Conservation (phyloP, 2,797 vertebrate genomes). For the Oophaga sylvatica region DNA sequence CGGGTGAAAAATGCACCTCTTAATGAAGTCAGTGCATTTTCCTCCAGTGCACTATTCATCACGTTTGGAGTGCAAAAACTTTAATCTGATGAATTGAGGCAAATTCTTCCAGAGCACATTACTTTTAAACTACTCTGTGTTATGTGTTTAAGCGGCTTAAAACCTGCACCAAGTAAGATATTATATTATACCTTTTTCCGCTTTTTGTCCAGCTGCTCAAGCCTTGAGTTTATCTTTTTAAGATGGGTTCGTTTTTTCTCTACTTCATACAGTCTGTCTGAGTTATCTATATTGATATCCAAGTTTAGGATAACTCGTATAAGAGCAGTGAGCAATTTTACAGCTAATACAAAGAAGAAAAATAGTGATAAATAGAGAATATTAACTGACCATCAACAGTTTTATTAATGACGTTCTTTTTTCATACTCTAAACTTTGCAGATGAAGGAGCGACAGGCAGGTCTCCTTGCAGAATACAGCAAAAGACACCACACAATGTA, state of each 20-base stretch:
- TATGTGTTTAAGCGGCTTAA: background rate
- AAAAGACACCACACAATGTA: background rate
- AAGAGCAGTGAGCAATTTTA: slow-evolving; percentile 87
- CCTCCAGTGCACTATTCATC: too few species aligned
- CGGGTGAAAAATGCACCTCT: too few species aligned
- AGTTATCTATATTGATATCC: slow-evolving; percentile 80
- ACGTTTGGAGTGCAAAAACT: too few species aligned
- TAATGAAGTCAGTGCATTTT: too few species aligned
- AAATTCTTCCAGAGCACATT: too few species aligned
- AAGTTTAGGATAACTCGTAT: slow-evolving; percentile 80
- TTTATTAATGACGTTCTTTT: background rate
- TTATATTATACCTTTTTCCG: slow-evolving; percentile 77
- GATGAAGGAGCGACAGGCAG: background rate
- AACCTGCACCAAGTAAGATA: background rate
- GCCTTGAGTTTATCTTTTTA: slow-evolving; percentile 74
- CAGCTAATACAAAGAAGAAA: slow-evolving; percentile 71
- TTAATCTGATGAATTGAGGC: too few species aligned
- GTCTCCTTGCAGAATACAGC: background rate
- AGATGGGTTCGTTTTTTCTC: slow-evolving; percentile 76
- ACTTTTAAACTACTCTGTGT: too few species aligned
- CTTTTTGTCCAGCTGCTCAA: slow-evolving; percentile 82
- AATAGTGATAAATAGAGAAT: background rate
- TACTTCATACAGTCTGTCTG: slow-evolving; percentile 80
- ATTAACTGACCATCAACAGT: background rate
- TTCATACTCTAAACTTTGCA: background rate